phyloP scores from a whole-genome alignment of 2,113 vertebrate genomes.

The Phasianus colchicus region DNA sequence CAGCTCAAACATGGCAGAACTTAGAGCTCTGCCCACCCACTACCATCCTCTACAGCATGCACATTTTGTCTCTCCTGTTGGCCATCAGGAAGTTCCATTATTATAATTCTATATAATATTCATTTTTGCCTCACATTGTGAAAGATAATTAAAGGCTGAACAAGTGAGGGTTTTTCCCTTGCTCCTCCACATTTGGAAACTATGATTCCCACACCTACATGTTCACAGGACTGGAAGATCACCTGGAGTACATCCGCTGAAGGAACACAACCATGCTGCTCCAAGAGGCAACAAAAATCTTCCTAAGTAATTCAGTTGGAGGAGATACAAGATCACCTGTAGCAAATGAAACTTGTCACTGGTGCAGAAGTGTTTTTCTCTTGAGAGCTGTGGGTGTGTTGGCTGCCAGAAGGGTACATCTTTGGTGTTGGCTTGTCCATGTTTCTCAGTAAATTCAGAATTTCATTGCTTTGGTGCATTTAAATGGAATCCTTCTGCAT shows the following conservation, averaged over 20 bases:
- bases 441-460: neutral
- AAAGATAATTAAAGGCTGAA: neutral
- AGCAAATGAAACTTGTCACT: neutral
- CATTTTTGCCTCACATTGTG: neutral
- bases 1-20: neutral
- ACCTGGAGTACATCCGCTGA: accelerated
- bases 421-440: neutral
- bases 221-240: neutral
- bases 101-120: neutral
- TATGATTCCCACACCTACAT: neutral
- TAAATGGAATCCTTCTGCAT: neutral
- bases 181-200: neutral
- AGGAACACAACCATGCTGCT: neutral
- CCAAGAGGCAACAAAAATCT: neutral
- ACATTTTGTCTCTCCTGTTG: neutral
- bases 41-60: neutral
- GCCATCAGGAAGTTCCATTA: neutral
- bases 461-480: neutral
- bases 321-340: accelerated
- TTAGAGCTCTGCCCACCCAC: neutral
- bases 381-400: neutral
- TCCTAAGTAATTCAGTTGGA: neutral
- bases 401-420: neutral
- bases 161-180: neutral
- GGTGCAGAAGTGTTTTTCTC: neutral